phyloP scores from a whole-genome alignment of 2,797 vertebrate genomes.

The Pachyuromys duprasi region DNA sequence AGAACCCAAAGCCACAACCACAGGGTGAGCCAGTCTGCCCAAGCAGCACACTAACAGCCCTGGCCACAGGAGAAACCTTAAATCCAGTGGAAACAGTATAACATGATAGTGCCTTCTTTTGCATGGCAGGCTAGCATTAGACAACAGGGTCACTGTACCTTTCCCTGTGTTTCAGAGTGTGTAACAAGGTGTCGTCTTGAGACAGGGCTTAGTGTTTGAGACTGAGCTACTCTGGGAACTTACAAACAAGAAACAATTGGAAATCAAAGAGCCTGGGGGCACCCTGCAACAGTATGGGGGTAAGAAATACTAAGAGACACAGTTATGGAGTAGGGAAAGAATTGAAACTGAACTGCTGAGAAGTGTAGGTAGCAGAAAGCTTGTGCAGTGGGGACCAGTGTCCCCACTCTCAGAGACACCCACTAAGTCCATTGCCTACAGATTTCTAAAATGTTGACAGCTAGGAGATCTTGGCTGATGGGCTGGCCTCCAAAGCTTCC shows the following conservation, averaged over 20 bases:
- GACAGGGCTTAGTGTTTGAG: neutral
- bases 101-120: neutral
- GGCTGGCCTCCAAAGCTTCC: neutral
- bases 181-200: neutral
- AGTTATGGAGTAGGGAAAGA: neutral
- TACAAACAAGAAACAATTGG: neutral
- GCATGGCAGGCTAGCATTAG: neutral
- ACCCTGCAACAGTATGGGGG: neutral
- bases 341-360: neutral
- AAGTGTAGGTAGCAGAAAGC: neutral
- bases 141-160: too few species aligned
- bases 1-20: neutral
- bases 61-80: neutral
- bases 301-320: neutral
- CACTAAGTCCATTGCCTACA: neutral
- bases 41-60: neutral
- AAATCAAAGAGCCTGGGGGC: neutral
- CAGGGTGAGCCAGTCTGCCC: neutral
- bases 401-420: too few species aligned
- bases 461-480: neutral
- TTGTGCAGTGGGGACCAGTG: neutral
- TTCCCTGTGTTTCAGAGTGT: neutral
- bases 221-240: neutral
- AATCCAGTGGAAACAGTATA: neutral
- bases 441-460: neutral